Percentiles rank a stretch among this genome's conserved stretches.
Evolutionary conservation across 1,140 invertebrate species (phyloP).

Genomic region (Aphaenogaster ashmeadi): DNA sequence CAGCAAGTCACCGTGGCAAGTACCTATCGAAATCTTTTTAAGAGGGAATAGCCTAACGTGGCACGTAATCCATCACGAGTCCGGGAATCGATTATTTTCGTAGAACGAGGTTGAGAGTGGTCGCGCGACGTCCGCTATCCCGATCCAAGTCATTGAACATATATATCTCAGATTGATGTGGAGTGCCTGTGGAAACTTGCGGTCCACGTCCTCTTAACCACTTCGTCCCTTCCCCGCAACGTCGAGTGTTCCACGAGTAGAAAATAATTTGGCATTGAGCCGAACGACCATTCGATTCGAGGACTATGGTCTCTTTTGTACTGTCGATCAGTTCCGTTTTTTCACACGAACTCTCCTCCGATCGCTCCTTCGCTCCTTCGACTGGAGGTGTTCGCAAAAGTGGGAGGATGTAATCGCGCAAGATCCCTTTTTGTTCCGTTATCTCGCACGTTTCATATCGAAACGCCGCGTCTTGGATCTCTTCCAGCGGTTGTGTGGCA

Average conservation of each 20-base stretch:
- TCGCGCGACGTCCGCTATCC: constrained; percentile 21
- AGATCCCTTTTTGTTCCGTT: constrained; percentile 37
- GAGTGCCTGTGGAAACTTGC: constrained; percentile 65
- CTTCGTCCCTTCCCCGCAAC: not conserved
- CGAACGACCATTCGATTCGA: constrained; percentile 71
- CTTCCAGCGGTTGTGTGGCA: constrained; percentile 52
- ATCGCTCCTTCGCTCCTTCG: constrained; percentile 29
- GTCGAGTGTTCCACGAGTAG: constrained; percentile 59
- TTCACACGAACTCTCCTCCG: constrained; percentile 23
- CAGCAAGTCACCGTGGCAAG: constrained; percentile 3
- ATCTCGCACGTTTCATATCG: constrained; percentile 41
- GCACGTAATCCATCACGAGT: constrained; percentile 50
- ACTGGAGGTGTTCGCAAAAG: not conserved
- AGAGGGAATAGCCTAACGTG: constrained; percentile 31
- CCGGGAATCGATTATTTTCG: constrained; percentile 70
- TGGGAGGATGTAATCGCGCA: constrained; percentile 10
- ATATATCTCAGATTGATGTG: constrained; percentile 70
- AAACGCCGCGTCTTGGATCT: constrained; percentile 55
- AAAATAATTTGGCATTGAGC: constrained; percentile 79
- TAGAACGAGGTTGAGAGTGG: constrained; percentile 44
- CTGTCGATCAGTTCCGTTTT: constrained; percentile 67
- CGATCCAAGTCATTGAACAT: constrained; percentile 62
- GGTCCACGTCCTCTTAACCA: constrained; percentile 21
- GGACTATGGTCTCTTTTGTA: constrained; percentile 64
- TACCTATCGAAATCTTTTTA: constrained; percentile 31